Base-by-base conservation (phyloP, 2,888 invertebrate species). In the Capitulum mitella region DNA sequence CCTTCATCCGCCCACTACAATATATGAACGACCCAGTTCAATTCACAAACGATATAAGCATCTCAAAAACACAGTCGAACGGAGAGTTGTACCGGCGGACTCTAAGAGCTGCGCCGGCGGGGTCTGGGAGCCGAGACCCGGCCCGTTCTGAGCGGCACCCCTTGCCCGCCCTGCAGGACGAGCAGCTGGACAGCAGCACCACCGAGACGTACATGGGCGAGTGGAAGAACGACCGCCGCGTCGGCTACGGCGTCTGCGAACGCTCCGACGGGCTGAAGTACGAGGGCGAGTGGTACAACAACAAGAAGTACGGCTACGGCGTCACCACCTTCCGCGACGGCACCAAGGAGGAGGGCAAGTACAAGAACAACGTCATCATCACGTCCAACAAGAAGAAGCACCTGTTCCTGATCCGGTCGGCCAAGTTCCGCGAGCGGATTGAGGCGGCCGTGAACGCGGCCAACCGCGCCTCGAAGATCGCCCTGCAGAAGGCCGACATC, bases 231-330 rank as follows among this genome's bases (percentile, higher is more conserved):
- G 99, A 99, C 88, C 97, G 98, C 86, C 90, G 99, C 78, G 94
- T 94, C 79, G 98, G 99, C 54, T 98, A 97, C 87, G 99, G 99
- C 82, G 93, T 99, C 83, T 97, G 97, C 85, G 98, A 99, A 87
- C 91, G 99, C 80, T 96, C 96, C 82, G 99, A 99, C 86, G 98
- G 98, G 51, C 90, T 98, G 79, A 93, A 93, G 83, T 99, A 99
- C 88, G 98, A 98, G 86, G 99, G 99, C 81, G 99, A 99, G 86
- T 99, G 99, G 99, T 95, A 95, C 86, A 95, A 94, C 86, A 99
- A 99, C 88, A 95, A 97, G 84, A 99, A 99, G 87, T 97, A 98
- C 86, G 99, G 99, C 80, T 99, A 98, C 87, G 99, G 99, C 75
- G 96, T 98, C 75, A 99, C 99, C 78, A 97, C 95, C 46, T 95